A percentile compares a stretch with the other conserved stretches of the same genome.
Conservation (phyloP, 2,113 vertebrate species). For the Dipodomys merriami region DNA sequence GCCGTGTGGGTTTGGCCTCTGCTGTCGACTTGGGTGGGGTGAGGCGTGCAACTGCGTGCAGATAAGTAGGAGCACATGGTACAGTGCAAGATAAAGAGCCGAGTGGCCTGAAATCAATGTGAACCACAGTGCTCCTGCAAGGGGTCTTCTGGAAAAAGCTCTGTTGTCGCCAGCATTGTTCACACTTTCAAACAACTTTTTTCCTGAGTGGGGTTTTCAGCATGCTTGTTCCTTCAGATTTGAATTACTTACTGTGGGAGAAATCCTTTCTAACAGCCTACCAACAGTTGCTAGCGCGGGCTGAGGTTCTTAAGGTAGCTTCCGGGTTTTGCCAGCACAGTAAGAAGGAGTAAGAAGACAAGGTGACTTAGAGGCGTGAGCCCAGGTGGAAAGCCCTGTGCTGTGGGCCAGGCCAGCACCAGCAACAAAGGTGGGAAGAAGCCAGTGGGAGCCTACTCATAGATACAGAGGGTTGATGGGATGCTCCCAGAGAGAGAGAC, state of each 20-base stretch:
- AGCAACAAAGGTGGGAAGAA: not conserved
- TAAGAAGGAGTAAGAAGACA: not conserved
- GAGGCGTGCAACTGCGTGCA: not conserved
- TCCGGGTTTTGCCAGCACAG: not conserved
- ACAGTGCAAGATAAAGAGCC: not conserved
- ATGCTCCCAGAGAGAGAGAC: not conserved
- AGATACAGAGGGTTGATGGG: too few relatives aligned
- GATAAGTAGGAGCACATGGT: conserved; percentile 40
- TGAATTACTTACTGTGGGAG: conserved; percentile 3
- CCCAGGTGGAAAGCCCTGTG: not conserved
- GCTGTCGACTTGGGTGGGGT: not conserved
- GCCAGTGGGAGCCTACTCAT: rapidly evolving
- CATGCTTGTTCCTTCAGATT: conserved; percentile 33
- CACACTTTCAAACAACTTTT: conserved; percentile 48
- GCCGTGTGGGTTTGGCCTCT: not conserved
- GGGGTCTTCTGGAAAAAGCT: not conserved
- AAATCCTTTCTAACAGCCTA: not conserved
- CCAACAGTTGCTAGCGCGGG: not conserved
- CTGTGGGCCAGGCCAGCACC: rapidly evolving
- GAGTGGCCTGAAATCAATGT: not conserved
- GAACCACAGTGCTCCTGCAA: not conserved
- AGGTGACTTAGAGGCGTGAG: not conserved
- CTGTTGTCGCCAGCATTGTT: conserved; percentile 37
- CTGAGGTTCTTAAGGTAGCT: not conserved
- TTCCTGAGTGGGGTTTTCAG: not conserved